These are phyloP conservation scores for Yponomeuta plumbellus DNA, from an alignment of 2,888 invertebrate genomes.

Conservation along the genomic window DNA sequence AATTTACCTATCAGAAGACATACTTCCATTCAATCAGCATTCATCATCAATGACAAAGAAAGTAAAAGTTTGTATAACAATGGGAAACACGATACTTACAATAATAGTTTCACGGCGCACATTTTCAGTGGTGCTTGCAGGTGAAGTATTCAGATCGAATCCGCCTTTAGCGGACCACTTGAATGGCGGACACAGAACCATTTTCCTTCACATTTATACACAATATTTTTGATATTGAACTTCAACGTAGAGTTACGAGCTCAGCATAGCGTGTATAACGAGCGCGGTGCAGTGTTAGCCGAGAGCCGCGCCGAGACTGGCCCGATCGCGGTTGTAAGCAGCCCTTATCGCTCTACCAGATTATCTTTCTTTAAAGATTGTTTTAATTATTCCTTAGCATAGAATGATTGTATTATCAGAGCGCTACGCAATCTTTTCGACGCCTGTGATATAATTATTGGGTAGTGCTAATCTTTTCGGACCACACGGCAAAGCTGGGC, in stretches of 20 bases:
- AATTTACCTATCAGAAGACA: too few relatives aligned
- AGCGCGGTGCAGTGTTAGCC: slow-evolving; percentile 40
- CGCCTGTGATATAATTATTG: slow-evolving; percentile 50
- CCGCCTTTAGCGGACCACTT: slow-evolving; percentile 57
- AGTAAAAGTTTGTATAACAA: not conserved
- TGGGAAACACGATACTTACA: slow-evolving; percentile 39
- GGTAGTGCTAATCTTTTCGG: not conserved
- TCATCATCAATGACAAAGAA: not conserved
- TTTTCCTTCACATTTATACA: slow-evolving; percentile 26
- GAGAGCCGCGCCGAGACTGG: slow-evolving; percentile 59
- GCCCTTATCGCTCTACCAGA: slow-evolving; percentile 61
- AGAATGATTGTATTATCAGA: slow-evolving; percentile 66
- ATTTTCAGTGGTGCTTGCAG: slow-evolving; percentile 27
- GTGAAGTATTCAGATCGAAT: slow-evolving; percentile 47
- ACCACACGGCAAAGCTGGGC: too few relatives aligned
- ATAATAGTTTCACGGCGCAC: slow-evolving; percentile 54
- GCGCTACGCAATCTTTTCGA: slow-evolving; percentile 67
- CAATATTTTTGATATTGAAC: not conserved
- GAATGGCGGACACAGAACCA: slow-evolving; percentile 70
- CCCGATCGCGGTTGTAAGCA: slow-evolving; percentile 45
- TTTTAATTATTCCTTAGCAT: slow-evolving; percentile 70
- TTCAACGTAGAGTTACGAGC: not conserved
- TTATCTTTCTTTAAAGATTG: slow-evolving; percentile 68
- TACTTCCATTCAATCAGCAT: not conserved
- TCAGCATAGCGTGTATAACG: slow-evolving; percentile 13